Evolutionary conservation across 2,888 invertebrate genomes (phyloP), one percentile per base, ranked within the genome.

Genomic region (Ormyrus rosae): DNA sequence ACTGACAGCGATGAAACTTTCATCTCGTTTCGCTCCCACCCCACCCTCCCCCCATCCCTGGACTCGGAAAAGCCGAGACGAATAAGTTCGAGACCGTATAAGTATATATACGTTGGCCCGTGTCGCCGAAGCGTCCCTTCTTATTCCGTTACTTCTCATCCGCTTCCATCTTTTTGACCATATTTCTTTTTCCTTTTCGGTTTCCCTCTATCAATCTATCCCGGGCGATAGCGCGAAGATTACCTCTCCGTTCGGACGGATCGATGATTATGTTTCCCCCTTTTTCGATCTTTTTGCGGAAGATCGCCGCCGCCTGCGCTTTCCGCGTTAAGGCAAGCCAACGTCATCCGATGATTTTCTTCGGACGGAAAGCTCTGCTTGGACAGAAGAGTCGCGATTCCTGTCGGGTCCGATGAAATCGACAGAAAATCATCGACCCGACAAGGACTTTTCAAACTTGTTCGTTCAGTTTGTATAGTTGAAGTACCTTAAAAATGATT

Each of bases 1-100:
- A 85, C 83, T 81, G 82, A 55, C 73, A 78, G 73, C 81, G 84
- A 87, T 85, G 85, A 87, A 86, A 86, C 78, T 87, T 86, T 86
- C 86, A 84, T 82, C 81, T 80, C 83, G 70, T 82, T 70, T 64
- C 69, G 71, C 68, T 45, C 68, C 58, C 7, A 3, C 2, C 34
- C 34, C 34, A 0, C 34, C 34, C 34, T 64, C 11, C 68, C 58
- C 4, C 4, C 34, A 3, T 0, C 45, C 34, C 56, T 4, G 64
- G 55, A 70, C 64, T 61, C 13, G 50, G 61, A 75, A 72, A 70
- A 80, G 71, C 72, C 58, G 46, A 79, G 48, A 61, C 67, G 70
- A 71, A 71, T 61, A 78, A 70, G 80, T 78, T 56, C 13, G 34
- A 34, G 34, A 34, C 34, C 34, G 34, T 34, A 34, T 34, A 4